Evolutionary conservation across 2,888 invertebrate species (phyloP).

Genomic region (Blomia tropicalis): DNA sequence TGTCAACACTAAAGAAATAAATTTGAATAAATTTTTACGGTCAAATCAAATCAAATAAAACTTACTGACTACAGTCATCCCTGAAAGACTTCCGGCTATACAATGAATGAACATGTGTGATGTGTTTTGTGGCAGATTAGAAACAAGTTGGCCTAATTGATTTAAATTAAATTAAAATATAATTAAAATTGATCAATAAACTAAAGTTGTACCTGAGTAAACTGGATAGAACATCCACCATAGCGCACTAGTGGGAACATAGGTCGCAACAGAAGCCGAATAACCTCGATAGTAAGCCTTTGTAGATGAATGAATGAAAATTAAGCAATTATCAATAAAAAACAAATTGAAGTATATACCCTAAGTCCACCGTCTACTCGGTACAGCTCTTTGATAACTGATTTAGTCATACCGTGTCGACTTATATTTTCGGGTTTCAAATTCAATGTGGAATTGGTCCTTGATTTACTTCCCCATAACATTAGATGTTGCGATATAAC

Average conservation of each 20-base stretch:
- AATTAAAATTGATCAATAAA: neutral
- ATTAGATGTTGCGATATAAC: slow-evolving; percentile 90
- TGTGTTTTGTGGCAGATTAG: slow-evolving; percentile 42
- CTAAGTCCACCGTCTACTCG: slow-evolving; percentile 54
- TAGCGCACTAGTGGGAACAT: slow-evolving; percentile 88
- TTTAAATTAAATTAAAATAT: neutral
- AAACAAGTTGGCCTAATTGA: slow-evolving; percentile 13
- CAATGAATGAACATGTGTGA: slow-evolving; percentile 69
- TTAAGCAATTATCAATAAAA: neutral
- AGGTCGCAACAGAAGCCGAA: slow-evolving; percentile 72
- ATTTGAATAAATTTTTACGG: neutral
- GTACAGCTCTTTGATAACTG: slow-evolving; percentile 59
- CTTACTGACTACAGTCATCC: slow-evolving; percentile 61
- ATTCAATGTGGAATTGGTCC: slow-evolving; percentile 24
- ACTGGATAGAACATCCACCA: slow-evolving; percentile 93
- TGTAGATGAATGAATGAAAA: neutral
- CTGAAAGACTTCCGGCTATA: slow-evolving; percentile 73
- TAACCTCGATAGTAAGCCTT: slow-evolving; percentile 60
- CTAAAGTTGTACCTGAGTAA: slow-evolving; percentile 79
- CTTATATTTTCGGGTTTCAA: slow-evolving; percentile 21
- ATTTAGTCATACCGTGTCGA: slow-evolving; percentile 26
- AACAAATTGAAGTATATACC: slow-evolving; percentile 48
- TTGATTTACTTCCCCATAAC: slow-evolving; percentile 46
- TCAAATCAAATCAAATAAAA: neutral
- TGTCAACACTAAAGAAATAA: slow-evolving; percentile 56